These are phyloP conservation scores for Trididemnum clinides DNA, from an alignment of 23 tunicate species.

Conservation along the genomic window DNA sequence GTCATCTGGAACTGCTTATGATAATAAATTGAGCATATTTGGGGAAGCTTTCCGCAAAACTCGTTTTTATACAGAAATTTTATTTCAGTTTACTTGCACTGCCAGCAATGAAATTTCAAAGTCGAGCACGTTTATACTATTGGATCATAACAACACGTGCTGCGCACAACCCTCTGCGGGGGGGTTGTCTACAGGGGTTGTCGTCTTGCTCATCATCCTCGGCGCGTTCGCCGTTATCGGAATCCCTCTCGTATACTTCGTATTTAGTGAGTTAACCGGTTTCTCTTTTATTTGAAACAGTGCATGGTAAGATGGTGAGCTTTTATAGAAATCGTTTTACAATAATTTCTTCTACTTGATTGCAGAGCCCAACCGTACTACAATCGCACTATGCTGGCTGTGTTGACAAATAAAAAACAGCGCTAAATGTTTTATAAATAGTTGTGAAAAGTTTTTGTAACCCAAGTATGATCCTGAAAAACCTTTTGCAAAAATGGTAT, in stretches of 20 bases:
- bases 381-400: neutral
- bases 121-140: neutral
- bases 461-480: too few relatives aligned
- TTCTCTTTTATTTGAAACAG: neutral
- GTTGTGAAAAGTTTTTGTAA: too few relatives aligned
- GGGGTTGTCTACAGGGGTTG: slow-evolving; percentile 39
- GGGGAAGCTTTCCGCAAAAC: too few relatives aligned
- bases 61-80: too few relatives aligned
- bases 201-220: slow-evolving; percentile 42
- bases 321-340: too few relatives aligned
- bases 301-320: too few relatives aligned
- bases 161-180: slow-evolving; percentile 37
- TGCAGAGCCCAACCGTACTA: neutral
- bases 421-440: too few relatives aligned
- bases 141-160: slow-evolving; percentile 32
- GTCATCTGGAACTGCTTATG: too few relatives aligned
- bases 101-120: neutral
- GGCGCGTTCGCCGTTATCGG: slow-evolving; percentile 41
- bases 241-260: slow-evolving; percentile 44
- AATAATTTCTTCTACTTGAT: too few relatives aligned
- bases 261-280: slow-evolving; percentile 37
- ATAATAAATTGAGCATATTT: too few relatives aligned
- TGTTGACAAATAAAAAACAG: too few relatives aligned
- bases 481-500: too few relatives aligned
- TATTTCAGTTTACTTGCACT: slow-evolving; percentile 27